These are phyloP conservation scores for Trissolcus basalis DNA, from an alignment of 1,140 invertebrate species.

Conservation along the genomic window DNA sequence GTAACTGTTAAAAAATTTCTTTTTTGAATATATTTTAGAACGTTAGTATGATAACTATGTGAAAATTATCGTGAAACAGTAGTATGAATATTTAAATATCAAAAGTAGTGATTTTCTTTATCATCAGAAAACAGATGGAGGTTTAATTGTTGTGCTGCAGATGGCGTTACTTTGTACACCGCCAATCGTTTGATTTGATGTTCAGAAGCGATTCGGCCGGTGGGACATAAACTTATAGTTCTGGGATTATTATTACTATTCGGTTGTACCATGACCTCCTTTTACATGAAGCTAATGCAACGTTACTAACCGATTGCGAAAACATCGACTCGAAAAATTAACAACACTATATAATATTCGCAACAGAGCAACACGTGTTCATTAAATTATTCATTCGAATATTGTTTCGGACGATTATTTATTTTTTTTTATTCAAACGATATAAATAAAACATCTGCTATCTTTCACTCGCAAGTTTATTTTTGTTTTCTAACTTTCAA, in stretches of 20 bases:
- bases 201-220: constrained; percentile 57
- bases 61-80: too few relatives aligned
- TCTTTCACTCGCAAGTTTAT: too few relatives aligned
- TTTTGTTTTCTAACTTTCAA: too few relatives aligned
- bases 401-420: too few relatives aligned
- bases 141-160: constrained; percentile 14
- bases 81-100: too few relatives aligned
- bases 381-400: too few relatives aligned
- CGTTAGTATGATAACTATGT: too few relatives aligned
- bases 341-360: constrained; percentile 58
- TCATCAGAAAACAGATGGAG: neutral
- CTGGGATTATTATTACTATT: constrained; percentile 73
- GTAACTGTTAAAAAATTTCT: too few relatives aligned
- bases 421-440: too few relatives aligned
- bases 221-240: constrained; percentile 65
- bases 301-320: constrained; percentile 72
- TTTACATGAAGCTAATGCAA: constrained; percentile 69
- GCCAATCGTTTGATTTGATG: constrained; percentile 43
- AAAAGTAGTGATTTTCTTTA: neutral
- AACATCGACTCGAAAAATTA: constrained; percentile 71
- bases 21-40: too few relatives aligned
- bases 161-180: constrained; percentile 18
- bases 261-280: constrained; percentile 75
- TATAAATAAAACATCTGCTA: too few relatives aligned
- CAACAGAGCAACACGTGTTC: constrained; percentile 10